Evolutionary conservation across 2,888 invertebrate genomes (phyloP).

Genomic region (Platycnemis pennipes): DNA sequence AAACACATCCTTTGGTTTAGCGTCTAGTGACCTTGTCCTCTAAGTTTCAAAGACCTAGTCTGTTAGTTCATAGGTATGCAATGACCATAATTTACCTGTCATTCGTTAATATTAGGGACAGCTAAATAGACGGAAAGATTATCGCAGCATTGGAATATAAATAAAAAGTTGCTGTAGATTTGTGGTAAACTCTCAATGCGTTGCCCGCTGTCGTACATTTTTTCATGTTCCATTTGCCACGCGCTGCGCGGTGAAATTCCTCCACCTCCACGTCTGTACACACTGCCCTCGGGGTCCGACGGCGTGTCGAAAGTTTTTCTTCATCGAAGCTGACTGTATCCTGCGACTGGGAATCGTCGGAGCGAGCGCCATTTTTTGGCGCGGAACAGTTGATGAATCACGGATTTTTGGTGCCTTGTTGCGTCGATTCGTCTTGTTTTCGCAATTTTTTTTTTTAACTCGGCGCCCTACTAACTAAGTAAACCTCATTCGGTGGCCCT

Average conservation of each 20-base stretch:
- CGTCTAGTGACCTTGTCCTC: no score
- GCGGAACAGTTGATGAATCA: not conserved
- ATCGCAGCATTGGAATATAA: not conserved
- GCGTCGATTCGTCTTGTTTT: not conserved
- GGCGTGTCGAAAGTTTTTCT: conserved; percentile 15
- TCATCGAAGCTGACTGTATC: not conserved
- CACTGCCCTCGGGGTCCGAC: not conserved
- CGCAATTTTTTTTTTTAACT: not conserved
- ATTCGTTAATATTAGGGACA: not conserved
- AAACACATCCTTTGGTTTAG: no score
- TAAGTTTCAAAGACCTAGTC: no score
- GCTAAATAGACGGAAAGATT: not conserved
- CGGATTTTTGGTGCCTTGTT: not conserved
- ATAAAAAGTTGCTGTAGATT: not conserved
- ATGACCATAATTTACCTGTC: not conserved
- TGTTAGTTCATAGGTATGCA: no score
- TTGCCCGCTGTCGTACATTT: not conserved
- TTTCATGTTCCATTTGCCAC: not conserved
- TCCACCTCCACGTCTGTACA: not conserved
- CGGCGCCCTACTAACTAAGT: not conserved
- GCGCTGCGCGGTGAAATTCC: not conserved
- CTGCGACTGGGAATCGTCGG: not conserved
- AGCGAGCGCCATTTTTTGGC: not conserved
- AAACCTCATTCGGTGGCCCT: not conserved
- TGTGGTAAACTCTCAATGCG: not conserved